phyloP scores from a whole-genome alignment of 2,113 vertebrate genomes.

The Taxidea taxus region DNA sequence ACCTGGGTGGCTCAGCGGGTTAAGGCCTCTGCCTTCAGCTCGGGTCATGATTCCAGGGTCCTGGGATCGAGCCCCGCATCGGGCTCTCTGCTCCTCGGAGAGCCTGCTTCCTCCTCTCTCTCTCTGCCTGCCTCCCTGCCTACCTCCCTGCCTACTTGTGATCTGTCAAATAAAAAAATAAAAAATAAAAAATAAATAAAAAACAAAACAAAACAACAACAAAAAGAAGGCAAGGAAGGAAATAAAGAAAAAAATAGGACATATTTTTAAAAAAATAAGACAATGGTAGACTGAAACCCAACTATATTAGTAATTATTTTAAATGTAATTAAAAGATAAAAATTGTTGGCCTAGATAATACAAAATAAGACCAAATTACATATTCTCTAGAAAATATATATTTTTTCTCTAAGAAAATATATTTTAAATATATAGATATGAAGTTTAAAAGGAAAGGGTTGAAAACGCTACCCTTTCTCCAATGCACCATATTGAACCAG shows the following conservation, averaged over 20 bases:
- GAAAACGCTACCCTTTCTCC: not conserved
- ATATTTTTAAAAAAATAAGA: not conserved
- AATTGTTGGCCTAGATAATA: not conserved
- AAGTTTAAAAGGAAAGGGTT: not conserved
- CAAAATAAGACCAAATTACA: not conserved
- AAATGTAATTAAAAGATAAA: not conserved
- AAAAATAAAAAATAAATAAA: too few relatives aligned
- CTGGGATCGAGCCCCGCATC: too few relatives aligned
- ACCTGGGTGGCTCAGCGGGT: too few relatives aligned
- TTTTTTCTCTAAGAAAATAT: too few relatives aligned
- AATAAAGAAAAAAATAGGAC: not conserved
- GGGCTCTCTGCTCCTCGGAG: too few relatives aligned
- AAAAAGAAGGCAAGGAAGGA: not conserved
- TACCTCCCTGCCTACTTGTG: too few relatives aligned
- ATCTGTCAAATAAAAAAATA: too few relatives aligned
- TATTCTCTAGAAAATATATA: not conserved
- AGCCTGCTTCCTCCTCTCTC: too few relatives aligned
- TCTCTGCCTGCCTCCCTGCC: too few relatives aligned
- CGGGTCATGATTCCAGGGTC: too few relatives aligned
- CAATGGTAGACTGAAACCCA: not conserved
- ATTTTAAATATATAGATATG: not conserved
- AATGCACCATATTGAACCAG: not conserved
- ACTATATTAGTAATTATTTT: not conserved
- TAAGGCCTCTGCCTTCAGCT: too few relatives aligned
- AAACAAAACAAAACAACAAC: too few relatives aligned